A percentile compares a stretch with the other conserved stretches of the same genome.
Conservation (phyloP, 2,888 invertebrate genomes). For the Gandaritis pyraliata region DNA sequence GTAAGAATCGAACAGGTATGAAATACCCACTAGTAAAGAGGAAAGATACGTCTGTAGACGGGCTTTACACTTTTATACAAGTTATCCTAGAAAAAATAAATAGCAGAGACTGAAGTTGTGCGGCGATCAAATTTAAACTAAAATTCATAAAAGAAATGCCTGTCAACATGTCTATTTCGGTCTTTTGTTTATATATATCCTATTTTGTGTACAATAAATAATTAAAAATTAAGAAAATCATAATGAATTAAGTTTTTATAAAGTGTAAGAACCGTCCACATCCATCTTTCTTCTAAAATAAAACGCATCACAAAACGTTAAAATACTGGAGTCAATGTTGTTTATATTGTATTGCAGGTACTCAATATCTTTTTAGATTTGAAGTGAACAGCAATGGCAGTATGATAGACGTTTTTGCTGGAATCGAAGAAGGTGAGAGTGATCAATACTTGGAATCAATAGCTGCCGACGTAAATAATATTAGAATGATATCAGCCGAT, state of each 20-base stretch:
- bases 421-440: slow-evolving; percentile 21
- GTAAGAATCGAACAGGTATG: not conserved
- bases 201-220: too few relatives aligned
- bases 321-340: not conserved
- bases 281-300: too few relatives aligned
- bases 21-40: not conserved
- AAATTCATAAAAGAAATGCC: too few relatives aligned
- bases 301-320: too few relatives aligned
- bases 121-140: too few relatives aligned
- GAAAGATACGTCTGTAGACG: too few relatives aligned
- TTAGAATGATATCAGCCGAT: slow-evolving; percentile 57
- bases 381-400: slow-evolving; percentile 4
- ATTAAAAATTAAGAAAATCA: too few relatives aligned
- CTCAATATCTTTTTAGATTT: slow-evolving; percentile 21
- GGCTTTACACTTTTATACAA: too few relatives aligned
- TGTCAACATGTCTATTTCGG: too few relatives aligned
- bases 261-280: not conserved
- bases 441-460: slow-evolving; percentile 46
- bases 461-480: slow-evolving; percentile 51
- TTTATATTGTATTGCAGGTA: slow-evolving; percentile 14
- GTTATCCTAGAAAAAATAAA: too few relatives aligned
- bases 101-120: too few relatives aligned
- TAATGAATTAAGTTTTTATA: not conserved
- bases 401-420: slow-evolving; percentile 5
- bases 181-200: too few relatives aligned